phyloP scores from a whole-genome alignment of 92 coral and sea anemone genomes.

The Metridium senile region DNA sequence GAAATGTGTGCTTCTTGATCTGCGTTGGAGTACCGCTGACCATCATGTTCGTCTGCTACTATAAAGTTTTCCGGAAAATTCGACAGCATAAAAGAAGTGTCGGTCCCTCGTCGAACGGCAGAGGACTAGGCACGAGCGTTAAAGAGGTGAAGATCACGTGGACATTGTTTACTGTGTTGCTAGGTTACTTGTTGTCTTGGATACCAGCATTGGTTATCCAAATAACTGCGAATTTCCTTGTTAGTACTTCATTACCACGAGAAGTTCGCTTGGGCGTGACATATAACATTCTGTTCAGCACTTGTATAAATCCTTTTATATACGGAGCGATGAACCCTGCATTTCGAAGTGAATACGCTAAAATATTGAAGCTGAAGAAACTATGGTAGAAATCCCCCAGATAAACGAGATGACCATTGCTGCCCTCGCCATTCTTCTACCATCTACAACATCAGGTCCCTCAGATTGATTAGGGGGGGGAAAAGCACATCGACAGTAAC shows the following conservation, averaged over 20 bases:
- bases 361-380: conserved; percentile 10
- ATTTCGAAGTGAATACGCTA: conserved; percentile 20
- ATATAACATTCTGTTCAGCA: neutral
- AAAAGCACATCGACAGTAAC: conserved; percentile 30
- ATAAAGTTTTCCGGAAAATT: conserved; percentile 30
- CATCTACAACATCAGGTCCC: conserved; percentile 16
- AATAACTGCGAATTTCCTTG: neutral
- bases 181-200: conserved; percentile 17
- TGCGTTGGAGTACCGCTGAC: conserved; percentile 4
- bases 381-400: neutral
- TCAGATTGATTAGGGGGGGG: too few relatives aligned
- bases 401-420: neutral
- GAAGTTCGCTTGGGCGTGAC: conserved; percentile 1
- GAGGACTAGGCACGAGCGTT: conserved; percentile 11
- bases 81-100: conserved; percentile 22
- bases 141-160: conserved; percentile 30
- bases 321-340: conserved; percentile 16
- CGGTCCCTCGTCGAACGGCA: conserved; percentile 6
- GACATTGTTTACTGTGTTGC: conserved; percentile 26
- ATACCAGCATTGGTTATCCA: neutral
- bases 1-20: neutral
- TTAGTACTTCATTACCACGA: neutral
- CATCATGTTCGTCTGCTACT: conserved; percentile 20
- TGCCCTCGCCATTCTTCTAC: neutral
- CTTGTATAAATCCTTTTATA: conserved; percentile 11